phyloP scores from a whole-genome alignment of 1,140 invertebrate genomes.

The Drosophila asahinai region DNA sequence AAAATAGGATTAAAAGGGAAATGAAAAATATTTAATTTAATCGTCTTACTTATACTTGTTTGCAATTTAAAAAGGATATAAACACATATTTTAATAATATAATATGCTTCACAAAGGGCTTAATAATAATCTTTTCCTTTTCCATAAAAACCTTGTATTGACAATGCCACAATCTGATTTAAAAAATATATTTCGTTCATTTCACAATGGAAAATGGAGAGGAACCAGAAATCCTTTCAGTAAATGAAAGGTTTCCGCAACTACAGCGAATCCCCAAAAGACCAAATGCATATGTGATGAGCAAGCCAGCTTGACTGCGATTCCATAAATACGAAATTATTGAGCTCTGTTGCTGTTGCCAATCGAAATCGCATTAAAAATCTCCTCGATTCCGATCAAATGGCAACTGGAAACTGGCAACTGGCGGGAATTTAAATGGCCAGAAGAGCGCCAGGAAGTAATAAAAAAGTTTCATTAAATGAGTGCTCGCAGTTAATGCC shows the following conservation, averaged over 20 bases:
- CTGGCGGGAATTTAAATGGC: conserved; percentile 51
- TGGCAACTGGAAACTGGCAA: conserved; percentile 21
- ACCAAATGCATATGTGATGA: conserved; percentile 19
- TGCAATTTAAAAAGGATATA: neutral
- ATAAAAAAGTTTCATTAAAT: conserved; percentile 77
- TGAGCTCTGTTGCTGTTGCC: conserved; percentile 1
- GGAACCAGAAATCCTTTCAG: conserved; percentile 1
- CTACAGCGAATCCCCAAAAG: conserved; percentile 1
- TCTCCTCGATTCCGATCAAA: conserved; percentile 45
- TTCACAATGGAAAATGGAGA: conserved; percentile 1
- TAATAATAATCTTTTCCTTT: neutral
- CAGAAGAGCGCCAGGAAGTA: conserved; percentile 58
- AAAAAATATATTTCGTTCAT: neutral
- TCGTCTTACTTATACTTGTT: too few species aligned
- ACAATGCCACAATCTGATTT: neutral
- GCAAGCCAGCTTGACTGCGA: conserved; percentile 16
- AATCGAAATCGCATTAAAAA: conserved; percentile 73
- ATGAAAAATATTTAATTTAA: too few species aligned
- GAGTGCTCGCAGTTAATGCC: conserved; percentile 60
- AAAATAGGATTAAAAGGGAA: too few species aligned
- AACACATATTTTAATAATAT: neutral
- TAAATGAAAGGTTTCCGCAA: conserved; percentile 9
- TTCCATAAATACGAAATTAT: conserved; percentile 16
- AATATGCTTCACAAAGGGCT: neutral
- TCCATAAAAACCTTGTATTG: too few species aligned